Percentiles rank a stretch among this genome's conserved stretches.
Evolutionary conservation across 64 coral and sea anemone species (phyloP).

Genomic region (Porites lutea): DNA sequence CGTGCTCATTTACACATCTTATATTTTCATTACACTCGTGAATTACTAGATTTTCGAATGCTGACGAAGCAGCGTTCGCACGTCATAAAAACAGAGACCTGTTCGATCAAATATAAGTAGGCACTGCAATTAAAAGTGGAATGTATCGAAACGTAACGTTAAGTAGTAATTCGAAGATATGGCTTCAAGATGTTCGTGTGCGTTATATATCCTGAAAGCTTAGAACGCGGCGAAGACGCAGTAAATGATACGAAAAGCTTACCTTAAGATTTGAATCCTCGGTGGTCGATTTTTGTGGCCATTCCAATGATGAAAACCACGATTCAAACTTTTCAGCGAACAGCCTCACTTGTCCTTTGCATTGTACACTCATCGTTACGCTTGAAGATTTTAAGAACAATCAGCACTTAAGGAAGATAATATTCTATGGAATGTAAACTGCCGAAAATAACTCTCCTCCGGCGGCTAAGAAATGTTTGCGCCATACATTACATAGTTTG

Average conservation of each 20-base stretch:
- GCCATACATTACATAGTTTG: background rate
- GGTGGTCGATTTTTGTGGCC: background rate
- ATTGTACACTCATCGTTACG: background rate
- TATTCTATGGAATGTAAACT: background rate
- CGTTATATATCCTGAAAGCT: background rate
- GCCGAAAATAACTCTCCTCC: background rate
- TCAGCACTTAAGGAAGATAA: background rate
- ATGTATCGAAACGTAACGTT: background rate
- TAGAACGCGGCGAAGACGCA: background rate
- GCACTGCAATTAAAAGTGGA: too few species aligned
- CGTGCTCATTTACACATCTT: too few species aligned
- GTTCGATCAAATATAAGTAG: too few species aligned
- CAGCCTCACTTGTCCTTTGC: background rate
- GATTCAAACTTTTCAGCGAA: conserved; percentile 5
- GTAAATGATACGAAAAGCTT: background rate
- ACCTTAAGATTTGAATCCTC: background rate
- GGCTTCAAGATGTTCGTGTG: background rate
- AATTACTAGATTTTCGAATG: too few species aligned
- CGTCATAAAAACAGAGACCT: too few species aligned
- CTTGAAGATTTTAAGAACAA: background rate
- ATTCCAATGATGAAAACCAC: background rate
- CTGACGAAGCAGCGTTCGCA: too few species aligned
- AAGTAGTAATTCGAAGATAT: background rate
- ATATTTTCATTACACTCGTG: too few species aligned
- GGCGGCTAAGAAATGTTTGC: background rate